phyloP scores from a whole-genome alignment of 2,888 invertebrate genomes.

The Zygothrica quintamaculata region DNA sequence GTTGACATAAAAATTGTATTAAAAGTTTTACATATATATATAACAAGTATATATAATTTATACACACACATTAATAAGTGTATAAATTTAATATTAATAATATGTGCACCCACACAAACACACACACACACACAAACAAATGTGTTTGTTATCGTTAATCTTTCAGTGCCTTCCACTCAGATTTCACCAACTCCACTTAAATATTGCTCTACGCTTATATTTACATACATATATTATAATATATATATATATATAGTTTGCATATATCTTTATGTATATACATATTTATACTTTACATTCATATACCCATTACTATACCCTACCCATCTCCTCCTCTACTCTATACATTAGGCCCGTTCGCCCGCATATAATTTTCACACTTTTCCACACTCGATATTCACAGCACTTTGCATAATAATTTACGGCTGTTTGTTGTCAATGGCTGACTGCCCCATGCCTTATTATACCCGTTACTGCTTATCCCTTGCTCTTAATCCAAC shows the following conservation, averaged over 20 bases:
- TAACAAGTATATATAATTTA: no score
- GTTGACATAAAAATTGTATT: no score
- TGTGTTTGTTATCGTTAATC: conserved; percentile 33
- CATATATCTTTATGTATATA: no score
- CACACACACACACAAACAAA: no score
- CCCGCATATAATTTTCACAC: conserved; percentile 47
- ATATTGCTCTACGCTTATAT: background rate
- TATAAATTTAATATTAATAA: no score
- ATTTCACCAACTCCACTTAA: conserved; percentile 37
- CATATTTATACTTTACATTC: no score
- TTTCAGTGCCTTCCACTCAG: conserved; percentile 30
- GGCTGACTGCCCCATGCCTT: background rate
- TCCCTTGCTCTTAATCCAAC: background rate
- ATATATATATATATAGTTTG: conserved; percentile 1
- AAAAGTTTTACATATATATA: no score
- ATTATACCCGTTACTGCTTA: background rate
- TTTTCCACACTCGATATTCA: conserved; percentile 44
- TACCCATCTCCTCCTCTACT: conserved; percentile 1
- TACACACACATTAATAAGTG: no score
- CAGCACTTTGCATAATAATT: conserved; percentile 67
- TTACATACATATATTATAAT: conserved; percentile 1
- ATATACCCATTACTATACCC: no score
- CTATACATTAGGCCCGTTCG: conserved; percentile 27
- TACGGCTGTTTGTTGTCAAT: conserved; percentile 51
- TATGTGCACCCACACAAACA: conserved; percentile 10